These are phyloP conservation scores for Kudoa iwatai DNA, from an alignment of 30 jellyfish, hydroid and myxozoan genomes.

Conservation along the genomic window DNA sequence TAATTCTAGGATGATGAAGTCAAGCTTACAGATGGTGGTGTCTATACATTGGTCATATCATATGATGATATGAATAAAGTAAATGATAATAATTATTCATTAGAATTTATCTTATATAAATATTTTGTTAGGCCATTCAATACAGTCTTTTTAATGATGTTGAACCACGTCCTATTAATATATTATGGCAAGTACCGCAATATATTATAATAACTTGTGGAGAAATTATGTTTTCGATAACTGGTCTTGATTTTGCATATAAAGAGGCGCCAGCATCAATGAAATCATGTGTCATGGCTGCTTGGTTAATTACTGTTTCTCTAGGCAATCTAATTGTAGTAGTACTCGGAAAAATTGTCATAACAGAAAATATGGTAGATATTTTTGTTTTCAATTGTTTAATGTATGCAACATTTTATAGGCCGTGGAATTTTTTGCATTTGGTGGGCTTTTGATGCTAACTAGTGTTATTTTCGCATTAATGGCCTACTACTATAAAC, in stretches of 20 bases:
- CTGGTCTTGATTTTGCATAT: slow-evolving; percentile 93
- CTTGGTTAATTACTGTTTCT: slow-evolving; percentile 90
- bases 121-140: too few species aligned
- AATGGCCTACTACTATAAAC: slow-evolving; percentile 46
- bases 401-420: slow-evolving; percentile 3
- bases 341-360: slow-evolving; percentile 37
- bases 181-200: slow-evolving; percentile 90
- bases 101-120: too few species aligned
- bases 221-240: slow-evolving; percentile 66
- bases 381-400: not conserved
- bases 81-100: too few species aligned
- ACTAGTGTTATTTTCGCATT: slow-evolving; percentile 34
- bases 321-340: slow-evolving; percentile 81
- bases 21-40: too few species aligned
- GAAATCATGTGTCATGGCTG: slow-evolving; percentile 97
- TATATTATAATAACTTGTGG: slow-evolving; percentile 52
- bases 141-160: slow-evolving; percentile 29
- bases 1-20: too few species aligned
- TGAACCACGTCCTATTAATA: slow-evolving; percentile 64
- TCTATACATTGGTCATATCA: too few species aligned
- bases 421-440: slow-evolving; percentile 82
- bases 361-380: slow-evolving; percentile 78
- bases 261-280: slow-evolving; percentile 97
- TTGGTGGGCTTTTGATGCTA: slow-evolving; percentile 45
- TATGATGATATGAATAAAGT: too few species aligned